These are phyloP conservation scores for Laticauda laticaudata DNA, from an alignment of 2,113 vertebrate genomes.

Conservation along the genomic window DNA sequence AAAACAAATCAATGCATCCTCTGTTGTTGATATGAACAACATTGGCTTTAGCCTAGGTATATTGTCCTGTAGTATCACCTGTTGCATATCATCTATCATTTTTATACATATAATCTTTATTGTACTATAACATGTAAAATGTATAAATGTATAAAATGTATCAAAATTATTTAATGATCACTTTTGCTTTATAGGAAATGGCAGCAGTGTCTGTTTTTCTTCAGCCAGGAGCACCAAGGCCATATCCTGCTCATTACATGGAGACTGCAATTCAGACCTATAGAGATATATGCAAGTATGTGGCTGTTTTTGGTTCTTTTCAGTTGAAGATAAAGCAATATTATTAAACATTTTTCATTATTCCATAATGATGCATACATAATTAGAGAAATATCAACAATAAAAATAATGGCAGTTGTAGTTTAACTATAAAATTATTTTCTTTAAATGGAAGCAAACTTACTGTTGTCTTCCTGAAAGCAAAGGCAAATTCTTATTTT, in stretches of 20 bases:
- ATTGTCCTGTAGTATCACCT: neutral
- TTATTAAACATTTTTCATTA: neutral
- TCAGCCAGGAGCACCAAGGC: slow-evolving; percentile 87
- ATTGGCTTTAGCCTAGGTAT: neutral
- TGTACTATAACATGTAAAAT: neutral
- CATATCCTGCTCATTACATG: slow-evolving; percentile 97
- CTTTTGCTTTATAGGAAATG: slow-evolving; percentile 84
- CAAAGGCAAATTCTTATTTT: neutral
- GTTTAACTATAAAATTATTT: neutral
- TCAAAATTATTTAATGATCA: slow-evolving; percentile 6
- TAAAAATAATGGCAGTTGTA: neutral
- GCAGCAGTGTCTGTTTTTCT: slow-evolving; percentile 95
- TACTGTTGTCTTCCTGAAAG: neutral
- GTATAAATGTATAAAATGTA: neutral
- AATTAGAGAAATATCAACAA: neutral
- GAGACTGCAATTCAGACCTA: slow-evolving; percentile 97
- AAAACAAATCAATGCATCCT: neutral
- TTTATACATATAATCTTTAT: neutral
- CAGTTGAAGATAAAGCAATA: neutral
- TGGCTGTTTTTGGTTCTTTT: neutral
- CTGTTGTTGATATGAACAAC: neutral
- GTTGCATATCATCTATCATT: neutral
- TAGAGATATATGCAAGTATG: slow-evolving; percentile 95
- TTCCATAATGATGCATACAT: neutral
- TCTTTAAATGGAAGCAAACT: neutral